Evolutionary conservation across 2,113 vertebrate genomes (phyloP).

Genomic region (Plotosus lineatus): DNA sequence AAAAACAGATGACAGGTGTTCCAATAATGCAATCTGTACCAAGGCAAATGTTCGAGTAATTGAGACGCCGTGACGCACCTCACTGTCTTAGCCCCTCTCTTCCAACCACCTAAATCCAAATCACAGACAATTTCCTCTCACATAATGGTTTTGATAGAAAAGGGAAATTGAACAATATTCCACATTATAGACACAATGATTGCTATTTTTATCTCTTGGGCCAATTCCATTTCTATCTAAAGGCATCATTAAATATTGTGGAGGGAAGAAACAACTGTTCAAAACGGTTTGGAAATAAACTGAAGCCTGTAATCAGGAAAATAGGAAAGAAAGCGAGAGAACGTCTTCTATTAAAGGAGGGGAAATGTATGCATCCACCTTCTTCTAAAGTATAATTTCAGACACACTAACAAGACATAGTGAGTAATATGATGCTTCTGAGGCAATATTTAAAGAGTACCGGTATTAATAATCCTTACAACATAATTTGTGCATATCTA

Average conservation of each 20-base stretch:
- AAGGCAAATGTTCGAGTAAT: constrained; percentile 30
- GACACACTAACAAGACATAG: not conserved
- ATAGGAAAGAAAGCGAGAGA: not conserved
- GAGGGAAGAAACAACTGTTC: constrained; percentile 15
- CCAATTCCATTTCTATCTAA: constrained; percentile 42
- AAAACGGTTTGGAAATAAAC: constrained; percentile 31
- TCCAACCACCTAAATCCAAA: constrained; percentile 22
- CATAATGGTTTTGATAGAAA: constrained; percentile 48
- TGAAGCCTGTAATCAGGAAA: not conserved
- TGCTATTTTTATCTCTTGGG: constrained; percentile 34
- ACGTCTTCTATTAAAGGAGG: not conserved
- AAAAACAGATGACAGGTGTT: constrained; percentile 43
- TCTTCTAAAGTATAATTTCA: not conserved
- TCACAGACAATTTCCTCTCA: constrained; percentile 38
- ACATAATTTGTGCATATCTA: no score
- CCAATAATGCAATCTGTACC: constrained; percentile 44
- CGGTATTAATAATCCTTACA: no score
- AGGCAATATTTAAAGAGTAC: not conserved
- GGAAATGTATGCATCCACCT: not conserved
- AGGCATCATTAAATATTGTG: constrained; percentile 38
- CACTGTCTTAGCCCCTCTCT: not conserved
- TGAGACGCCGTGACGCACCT: constrained; percentile 1
- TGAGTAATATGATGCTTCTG: not conserved
- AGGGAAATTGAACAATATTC: constrained; percentile 49
- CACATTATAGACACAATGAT: constrained; percentile 40